Conservation (phyloP, 2,797 vertebrate genomes). For the Morelia viridis region DNA sequence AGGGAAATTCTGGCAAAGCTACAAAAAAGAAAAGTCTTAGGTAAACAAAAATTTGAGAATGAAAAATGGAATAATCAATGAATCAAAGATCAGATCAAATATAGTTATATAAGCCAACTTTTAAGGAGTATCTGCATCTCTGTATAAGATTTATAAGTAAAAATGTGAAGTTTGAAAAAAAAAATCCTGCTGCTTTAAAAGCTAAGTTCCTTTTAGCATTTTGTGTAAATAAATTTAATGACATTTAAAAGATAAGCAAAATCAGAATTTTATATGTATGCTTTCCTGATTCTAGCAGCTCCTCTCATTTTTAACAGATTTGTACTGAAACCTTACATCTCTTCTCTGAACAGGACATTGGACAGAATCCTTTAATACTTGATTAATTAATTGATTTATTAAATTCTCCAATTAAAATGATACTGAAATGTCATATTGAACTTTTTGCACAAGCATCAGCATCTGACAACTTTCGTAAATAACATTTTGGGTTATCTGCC, state of each 20-base stretch:
- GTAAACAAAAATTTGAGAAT: conserved; percentile 1
- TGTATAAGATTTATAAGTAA: conserved; percentile 13
- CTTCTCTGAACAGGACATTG: no score
- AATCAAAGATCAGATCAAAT: neutral
- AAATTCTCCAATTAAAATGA: neutral
- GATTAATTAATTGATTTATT: neutral
- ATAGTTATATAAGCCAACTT: neutral
- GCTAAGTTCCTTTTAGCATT: neutral
- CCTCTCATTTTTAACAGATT: neutral
- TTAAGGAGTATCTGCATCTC: conserved; percentile 3
- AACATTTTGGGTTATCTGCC: no score
- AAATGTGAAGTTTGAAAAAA: neutral
- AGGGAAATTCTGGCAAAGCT: neutral
- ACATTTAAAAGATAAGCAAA: neutral
- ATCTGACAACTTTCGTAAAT: neutral
- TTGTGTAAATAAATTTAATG: neutral
- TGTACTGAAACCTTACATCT: neutral
- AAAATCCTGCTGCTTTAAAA: neutral
- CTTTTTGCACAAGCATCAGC: neutral
- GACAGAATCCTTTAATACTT: neutral
- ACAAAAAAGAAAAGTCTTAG: neutral
- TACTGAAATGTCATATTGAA: neutral
- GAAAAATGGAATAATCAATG: neutral
- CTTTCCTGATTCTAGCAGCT: neutral
- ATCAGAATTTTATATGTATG: neutral